A percentile compares a stretch with the other conserved stretches of the same genome.
Conservation (phyloP, 2,888 invertebrate genomes). For the Coelinius sp. region DNA sequence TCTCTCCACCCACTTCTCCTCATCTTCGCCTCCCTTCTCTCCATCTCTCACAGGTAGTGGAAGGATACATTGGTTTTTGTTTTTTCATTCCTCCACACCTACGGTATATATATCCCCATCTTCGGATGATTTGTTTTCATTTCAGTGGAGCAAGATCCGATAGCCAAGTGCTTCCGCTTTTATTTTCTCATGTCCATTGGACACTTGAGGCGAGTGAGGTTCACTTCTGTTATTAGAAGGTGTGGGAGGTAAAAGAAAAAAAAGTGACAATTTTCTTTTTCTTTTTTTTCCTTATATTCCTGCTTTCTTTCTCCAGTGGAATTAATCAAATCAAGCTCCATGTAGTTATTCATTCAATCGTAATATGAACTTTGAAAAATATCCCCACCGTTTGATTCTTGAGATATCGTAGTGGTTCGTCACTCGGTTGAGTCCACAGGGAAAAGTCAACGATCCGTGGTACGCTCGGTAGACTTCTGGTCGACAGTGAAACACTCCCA, state of each 20-base stretch:
- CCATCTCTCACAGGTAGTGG: slow-evolving; percentile 42
- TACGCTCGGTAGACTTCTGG: slow-evolving; percentile 43
- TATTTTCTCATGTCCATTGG: slow-evolving; percentile 24
- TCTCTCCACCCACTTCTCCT: slow-evolving; percentile 19
- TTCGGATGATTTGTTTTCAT: slow-evolving; percentile 56
- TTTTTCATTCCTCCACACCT: slow-evolving; percentile 10
- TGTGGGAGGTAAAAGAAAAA: not conserved
- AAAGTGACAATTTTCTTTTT: not conserved
- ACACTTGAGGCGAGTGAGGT: not conserved
- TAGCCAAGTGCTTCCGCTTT: slow-evolving; percentile 21
- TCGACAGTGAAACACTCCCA: slow-evolving; percentile 38
- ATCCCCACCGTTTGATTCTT: not conserved
- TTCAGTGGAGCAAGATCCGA: slow-evolving; percentile 33
- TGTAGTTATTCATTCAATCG: too few relatives aligned
- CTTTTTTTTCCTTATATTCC: not conserved
- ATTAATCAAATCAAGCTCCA: too few relatives aligned
- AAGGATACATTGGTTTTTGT: slow-evolving; percentile 49
- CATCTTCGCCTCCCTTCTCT: slow-evolving; percentile 50
- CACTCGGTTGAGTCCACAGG: slow-evolving; percentile 21
- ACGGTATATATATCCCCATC: not conserved
- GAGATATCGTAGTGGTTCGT: not conserved
- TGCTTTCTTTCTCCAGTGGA: not conserved
- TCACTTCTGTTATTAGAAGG: not conserved
- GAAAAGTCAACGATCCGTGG: slow-evolving; percentile 34
- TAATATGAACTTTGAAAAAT: too few relatives aligned